A percentile compares a stretch with the other conserved stretches of the same genome.
Conservation (phyloP, 2,888 invertebrate species). For the Leucoma salicis region DNA sequence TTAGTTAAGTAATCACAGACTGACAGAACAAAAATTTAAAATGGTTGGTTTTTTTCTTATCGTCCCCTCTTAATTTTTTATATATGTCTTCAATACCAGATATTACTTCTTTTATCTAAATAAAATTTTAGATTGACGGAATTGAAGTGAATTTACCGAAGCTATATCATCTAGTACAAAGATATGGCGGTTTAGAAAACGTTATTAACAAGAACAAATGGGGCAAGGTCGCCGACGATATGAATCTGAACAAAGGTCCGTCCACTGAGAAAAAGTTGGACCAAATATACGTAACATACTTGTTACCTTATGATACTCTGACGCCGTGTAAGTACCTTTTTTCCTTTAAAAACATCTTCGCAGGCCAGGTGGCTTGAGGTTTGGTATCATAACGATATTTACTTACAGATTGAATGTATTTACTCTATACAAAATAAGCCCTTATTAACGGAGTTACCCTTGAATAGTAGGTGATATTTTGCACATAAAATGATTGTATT, state of each 20-base stretch:
- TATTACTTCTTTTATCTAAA: background rate
- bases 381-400: too few relatives aligned
- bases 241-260: slow-evolving; percentile 90
- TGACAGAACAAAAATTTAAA: too few relatives aligned
- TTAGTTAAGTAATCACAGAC: too few relatives aligned
- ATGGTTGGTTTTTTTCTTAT: too few relatives aligned
- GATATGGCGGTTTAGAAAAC: slow-evolving; percentile 91
- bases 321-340: slow-evolving; percentile 81
- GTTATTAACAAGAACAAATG: slow-evolving; percentile 94
- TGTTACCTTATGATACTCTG: slow-evolving; percentile 93
- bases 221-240: slow-evolving; percentile 93
- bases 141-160: slow-evolving; percentile 95
- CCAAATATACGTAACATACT: slow-evolving; percentile 94
- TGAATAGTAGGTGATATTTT: too few relatives aligned
- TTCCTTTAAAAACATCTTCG: too few relatives aligned
- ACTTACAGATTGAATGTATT: too few relatives aligned
- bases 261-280: slow-evolving; percentile 92
- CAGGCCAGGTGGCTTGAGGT: too few relatives aligned
- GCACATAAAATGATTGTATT: background rate
- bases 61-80: too few relatives aligned
- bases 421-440: too few relatives aligned
- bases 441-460: too few relatives aligned
- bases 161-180: slow-evolving; percentile 92
- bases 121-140: slow-evolving; percentile 87
- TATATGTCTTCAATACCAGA: too few relatives aligned